A percentile compares a stretch with the other conserved stretches of the same genome.
These are phyloP conservation scores for Xenus cinereus DNA, from an alignment of 2,113 vertebrate species.

Conservation along the genomic window DNA sequence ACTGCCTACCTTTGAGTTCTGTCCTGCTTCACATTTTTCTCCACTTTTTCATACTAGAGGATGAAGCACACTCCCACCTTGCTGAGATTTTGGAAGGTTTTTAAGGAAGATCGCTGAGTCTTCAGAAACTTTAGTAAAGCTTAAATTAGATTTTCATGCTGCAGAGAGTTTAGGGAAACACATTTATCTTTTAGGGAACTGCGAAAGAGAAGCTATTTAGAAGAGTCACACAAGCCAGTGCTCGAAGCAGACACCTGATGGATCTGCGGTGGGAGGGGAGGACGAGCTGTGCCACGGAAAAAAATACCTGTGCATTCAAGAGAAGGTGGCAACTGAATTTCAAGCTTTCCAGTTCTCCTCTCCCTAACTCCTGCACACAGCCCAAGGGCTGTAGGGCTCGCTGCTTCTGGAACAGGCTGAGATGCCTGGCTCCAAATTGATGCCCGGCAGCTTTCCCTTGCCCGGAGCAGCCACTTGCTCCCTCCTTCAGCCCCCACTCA, in stretches of 20 bases:
- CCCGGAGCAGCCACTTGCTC: neutral
- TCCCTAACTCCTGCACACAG: accelerated
- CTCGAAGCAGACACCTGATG: neutral
- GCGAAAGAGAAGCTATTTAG: neutral
- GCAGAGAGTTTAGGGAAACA: neutral
- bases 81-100: neutral
- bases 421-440: accelerated
- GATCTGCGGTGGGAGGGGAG: neutral
- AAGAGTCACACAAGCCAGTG: accelerated
- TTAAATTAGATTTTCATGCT: conserved; percentile 1
- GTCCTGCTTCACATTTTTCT: neutral
- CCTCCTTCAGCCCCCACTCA: neutral
- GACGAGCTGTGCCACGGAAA: neutral
- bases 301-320: accelerated
- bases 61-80: neutral
- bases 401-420: neutral
- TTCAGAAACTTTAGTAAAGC: neutral
- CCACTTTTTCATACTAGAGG: neutral
- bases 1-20: neutral
- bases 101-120: conserved; percentile 1
- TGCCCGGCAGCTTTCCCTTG: neutral
- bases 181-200: neutral
- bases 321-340: neutral
- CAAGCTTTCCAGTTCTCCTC: neutral
- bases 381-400: neutral